Base-by-base conservation (phyloP, 2,797 vertebrate species). In the Rhinichthys osculus region DNA sequence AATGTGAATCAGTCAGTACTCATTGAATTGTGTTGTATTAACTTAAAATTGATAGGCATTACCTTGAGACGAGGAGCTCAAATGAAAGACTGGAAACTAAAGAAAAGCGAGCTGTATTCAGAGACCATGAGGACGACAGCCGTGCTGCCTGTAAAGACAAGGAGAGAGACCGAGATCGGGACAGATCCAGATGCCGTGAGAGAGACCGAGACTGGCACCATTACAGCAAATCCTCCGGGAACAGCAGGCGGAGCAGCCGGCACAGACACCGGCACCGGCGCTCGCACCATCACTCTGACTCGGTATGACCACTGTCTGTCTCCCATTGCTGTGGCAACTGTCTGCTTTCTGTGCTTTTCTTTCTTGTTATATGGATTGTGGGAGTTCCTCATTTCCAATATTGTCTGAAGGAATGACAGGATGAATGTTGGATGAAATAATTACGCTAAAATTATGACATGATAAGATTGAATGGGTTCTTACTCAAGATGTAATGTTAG, bases 221-320 rank as follows among this genome's bases (percentile, higher is more conserved):
- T 92, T 98, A 97, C 95, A 98, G 97, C 96, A 98, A 98, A 93
- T 98, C 97, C 44, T 98, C 97, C 5, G 96, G 96, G 42, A 95
- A 92, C 91, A 95, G 96, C 89, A 93, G 95, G 88, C 96, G 94
- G 89, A 97, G 96, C 94, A 96, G 96, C 87, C 96, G 94, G 91
- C 91, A 92, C 85, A 96, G 95, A 90, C 95, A 86, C 93, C 95
- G 95, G 92, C 96, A 92, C 73, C 96, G 92, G 89, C 92, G 90
- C 90, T 96, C 97, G 88, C 96, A 93, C 87, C 93, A 66, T 19
- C 72, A 92, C 89, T 97, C 97, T 3, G 92, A 92, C 95, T 95
- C 96, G 98, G 98, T 98, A 99, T 92, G 97, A 69, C 38, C 81
- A 44, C 54, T 57, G 21, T 69, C 85, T 2, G 17, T 62, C 78